phyloP scores from a whole-genome alignment of 1,140 invertebrate genomes.

The Pomacea maculata region DNA sequence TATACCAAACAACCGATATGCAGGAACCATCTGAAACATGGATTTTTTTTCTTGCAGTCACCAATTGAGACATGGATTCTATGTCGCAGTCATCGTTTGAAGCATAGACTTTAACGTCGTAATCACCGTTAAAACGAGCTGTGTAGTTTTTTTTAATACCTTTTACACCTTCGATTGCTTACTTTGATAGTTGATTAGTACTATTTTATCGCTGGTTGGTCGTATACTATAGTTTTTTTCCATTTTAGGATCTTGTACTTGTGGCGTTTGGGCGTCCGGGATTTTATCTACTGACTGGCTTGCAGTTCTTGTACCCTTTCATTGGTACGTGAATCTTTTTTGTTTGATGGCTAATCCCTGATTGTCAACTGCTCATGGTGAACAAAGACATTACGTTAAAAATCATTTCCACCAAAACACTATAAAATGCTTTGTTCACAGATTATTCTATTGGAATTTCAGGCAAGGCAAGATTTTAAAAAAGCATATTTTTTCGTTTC shows the following conservation, averaged over 20 bases:
- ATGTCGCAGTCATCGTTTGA: not conserved
- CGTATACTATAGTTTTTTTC: not conserved
- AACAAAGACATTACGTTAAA: not conserved
- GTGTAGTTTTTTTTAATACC: not conserved
- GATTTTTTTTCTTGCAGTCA: too few relatives aligned
- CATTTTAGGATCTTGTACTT: conserved; percentile 77
- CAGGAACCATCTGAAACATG: too few relatives aligned
- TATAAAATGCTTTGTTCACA: not conserved
- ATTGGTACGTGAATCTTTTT: conserved; percentile 73
- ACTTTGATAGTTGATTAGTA: not conserved
- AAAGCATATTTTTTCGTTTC: not conserved
- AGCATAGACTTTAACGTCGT: not conserved
- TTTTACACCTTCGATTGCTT: not conserved
- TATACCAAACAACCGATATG: too few relatives aligned
- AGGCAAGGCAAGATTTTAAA: not conserved
- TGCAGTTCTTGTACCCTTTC: conserved; percentile 89
- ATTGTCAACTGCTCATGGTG: not conserved
- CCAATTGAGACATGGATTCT: not conserved
- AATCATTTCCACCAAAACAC: not conserved
- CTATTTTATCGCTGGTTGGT: not conserved
- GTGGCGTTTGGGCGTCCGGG: conserved; percentile 83
- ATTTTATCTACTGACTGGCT: conserved; percentile 79
- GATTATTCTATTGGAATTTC: not conserved
- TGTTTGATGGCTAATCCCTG: not conserved
- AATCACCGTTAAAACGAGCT: not conserved